These are phyloP conservation scores for Microplitis deprimator DNA, from an alignment of 2,888 invertebrate species.

Conservation along the genomic window DNA sequence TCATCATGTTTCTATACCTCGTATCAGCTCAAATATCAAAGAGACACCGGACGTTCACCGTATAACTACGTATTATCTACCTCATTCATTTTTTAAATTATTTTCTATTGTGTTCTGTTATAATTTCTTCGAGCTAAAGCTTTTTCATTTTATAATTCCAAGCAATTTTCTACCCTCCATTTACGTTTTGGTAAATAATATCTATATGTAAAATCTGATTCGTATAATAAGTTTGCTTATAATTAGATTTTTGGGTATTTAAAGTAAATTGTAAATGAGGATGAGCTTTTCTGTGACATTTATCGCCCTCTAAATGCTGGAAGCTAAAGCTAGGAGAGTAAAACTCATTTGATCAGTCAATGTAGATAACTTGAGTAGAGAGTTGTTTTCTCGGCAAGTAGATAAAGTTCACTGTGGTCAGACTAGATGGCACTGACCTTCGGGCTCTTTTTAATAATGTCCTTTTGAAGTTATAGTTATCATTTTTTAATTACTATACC, in stretches of 20 bases:
- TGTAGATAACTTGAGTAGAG: not conserved
- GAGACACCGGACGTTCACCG: not conserved
- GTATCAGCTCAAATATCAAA: slow-evolving; percentile 15
- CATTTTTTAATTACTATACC: too few relatives aligned
- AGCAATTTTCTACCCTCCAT: not conserved
- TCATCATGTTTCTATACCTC: not conserved
- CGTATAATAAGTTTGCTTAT: not conserved
- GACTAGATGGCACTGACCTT: slow-evolving; percentile 1
- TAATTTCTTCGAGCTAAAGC: not conserved
- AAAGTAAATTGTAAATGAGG: not conserved
- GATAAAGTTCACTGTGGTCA: not conserved
- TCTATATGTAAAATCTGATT: too few relatives aligned
- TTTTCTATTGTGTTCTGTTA: not conserved
- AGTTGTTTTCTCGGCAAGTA: not conserved
- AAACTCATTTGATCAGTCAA: not conserved
- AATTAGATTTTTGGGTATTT: not conserved
- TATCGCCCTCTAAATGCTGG: slow-evolving; percentile 23
- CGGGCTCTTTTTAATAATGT: not conserved
- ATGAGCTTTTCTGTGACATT: not conserved
- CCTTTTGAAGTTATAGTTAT: too few relatives aligned
- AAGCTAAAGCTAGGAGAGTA: not conserved
- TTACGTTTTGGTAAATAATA: too few relatives aligned
- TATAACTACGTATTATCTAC: not conserved
- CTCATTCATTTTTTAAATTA: not conserved
- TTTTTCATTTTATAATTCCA: not conserved